Evolutionary conservation across 2,888 invertebrate species (phyloP), one percentile per base, ranked within the genome.

Genomic region (Catocala sponsa): DNA sequence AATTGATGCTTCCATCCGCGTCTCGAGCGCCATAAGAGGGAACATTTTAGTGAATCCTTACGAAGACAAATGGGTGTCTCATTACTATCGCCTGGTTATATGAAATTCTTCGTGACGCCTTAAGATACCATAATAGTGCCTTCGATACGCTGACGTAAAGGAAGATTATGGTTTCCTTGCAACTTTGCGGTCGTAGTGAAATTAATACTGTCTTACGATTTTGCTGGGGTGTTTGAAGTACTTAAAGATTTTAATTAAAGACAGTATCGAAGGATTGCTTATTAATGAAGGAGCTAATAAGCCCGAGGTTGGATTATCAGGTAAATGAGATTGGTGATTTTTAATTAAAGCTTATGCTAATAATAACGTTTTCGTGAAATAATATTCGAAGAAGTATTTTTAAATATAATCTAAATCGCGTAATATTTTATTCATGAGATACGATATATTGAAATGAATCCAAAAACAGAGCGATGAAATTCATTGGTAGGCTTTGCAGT

Each of bases 21-120:
- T 56, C 49, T 43, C 51, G 51, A 43, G 54, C 55, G 52, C 46
- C 33, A 50, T 63, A 60, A 63, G 61, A 60, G 60, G 59, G 38
- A 46, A 13, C 81, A 83, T 88, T 90, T 89, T 61, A 77, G 84
- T 78, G 87, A 87, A 89, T 75, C 89, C 88, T 82, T 87, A 90
- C 83, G 85, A 87, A 88, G 86, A 88, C 85, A 82, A 88, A 91
- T 89, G 86, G 76, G 84, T 81, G 80, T 88, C 87, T 89, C 86
- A 88, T 91, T 91, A 90, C 85, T 62, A 74, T 65, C 69, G 70
- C 63, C 70, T 72, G 71, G 78, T 79, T 78, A 80, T 83, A 86
- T 82, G 79, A 84, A 82, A 82, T 82, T 86, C 83, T 81, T 72
- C 68, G 72, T 79, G 82, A 80, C 82, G 81, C 74, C 75, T 78